Conservation (phyloP, 2,113 vertebrate genomes). For the rabbit (Oryctolagus cuniculus) region mOryCun1.1 NC_091449.1:26728001-26728500, state of each 20-base stretch:
- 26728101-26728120: too few relatives aligned
- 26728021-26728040: too few relatives aligned
- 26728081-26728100: too few relatives aligned
- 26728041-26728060: too few relatives aligned
- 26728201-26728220: background rate
- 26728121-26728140: background rate
- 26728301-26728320: background rate
- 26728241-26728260: background rate
- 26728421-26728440: background rate
- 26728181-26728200: too few relatives aligned
- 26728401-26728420: accelerated
- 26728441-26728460: background rate
- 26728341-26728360: background rate
- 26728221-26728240: background rate
- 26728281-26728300: background rate
- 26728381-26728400: background rate
- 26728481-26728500: background rate
- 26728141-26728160: background rate
- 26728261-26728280: background rate
- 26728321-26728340: accelerated
- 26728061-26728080: background rate
- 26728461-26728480: accelerated
- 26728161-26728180: background rate
- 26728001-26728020: background rate
- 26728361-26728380: accelerated